Conservation (phyloP, 1,140 invertebrate species). For the Saccostrea echinata region DNA sequence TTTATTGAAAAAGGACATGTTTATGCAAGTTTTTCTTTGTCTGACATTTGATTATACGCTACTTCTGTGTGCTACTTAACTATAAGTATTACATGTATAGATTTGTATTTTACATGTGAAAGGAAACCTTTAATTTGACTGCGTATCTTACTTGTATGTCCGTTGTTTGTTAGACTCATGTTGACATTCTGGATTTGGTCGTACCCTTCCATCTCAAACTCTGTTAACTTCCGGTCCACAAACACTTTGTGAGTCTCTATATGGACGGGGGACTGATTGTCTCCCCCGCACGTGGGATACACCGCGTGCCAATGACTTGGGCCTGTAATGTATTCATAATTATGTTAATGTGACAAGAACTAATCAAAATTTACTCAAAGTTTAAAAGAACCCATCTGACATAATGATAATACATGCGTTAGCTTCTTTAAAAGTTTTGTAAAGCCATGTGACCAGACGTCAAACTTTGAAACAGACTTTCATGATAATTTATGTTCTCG, state of each 20-base stretch:
- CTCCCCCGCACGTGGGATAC: conserved; percentile 64
- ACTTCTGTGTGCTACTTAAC: no score
- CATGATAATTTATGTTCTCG: no score
- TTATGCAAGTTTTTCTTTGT: no score
- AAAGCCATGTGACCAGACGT: no score
- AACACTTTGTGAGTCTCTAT: conserved; percentile 60
- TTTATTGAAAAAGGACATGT: no score
- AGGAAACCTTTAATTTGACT: no score
- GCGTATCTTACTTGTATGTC: conserved; percentile 40
- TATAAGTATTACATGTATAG: no score
- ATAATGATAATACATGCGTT: no score
- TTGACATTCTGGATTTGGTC: background rate
- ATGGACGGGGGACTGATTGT: conserved; percentile 68
- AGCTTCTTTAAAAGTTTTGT: no score
- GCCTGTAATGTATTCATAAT: background rate
- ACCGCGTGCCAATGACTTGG: conserved; percentile 58
- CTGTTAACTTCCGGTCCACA: conserved; percentile 42
- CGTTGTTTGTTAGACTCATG: conserved; percentile 42
- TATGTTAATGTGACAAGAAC: background rate
- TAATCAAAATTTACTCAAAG: background rate
- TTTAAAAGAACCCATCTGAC: background rate
- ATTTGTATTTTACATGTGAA: no score
- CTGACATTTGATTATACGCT: no score
- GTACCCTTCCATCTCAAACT: conserved; percentile 44
- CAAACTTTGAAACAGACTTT: no score